Evolutionary conservation across 2,797 vertebrate genomes (phyloP).

Genomic region (Tragopan temminckii): DNA sequence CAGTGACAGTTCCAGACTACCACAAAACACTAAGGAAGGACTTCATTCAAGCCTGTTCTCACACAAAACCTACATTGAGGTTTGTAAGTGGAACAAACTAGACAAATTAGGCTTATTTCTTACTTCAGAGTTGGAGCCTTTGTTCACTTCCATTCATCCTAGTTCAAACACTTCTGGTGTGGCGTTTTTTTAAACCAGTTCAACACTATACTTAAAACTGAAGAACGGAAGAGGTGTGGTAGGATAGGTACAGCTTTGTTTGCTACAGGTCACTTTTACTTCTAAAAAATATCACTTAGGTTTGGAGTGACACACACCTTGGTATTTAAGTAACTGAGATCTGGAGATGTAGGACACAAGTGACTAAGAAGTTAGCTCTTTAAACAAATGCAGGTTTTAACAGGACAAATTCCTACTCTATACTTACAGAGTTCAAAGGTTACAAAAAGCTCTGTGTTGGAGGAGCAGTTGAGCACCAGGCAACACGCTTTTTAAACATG

Average conservation of each 20-base stretch:
- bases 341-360: slow-evolving; percentile 45
- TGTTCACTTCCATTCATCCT: not conserved
- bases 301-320: slow-evolving; percentile 55
- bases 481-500: not conserved
- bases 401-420: slow-evolving; percentile 18
- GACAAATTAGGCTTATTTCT: not conserved
- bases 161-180: not conserved
- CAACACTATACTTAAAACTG: not conserved
- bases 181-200: not conserved
- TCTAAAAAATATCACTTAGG: not conserved
- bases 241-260: not conserved
- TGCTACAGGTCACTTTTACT: not conserved
- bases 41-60: not conserved
- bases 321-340: slow-evolving; percentile 44
- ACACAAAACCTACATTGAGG: not conserved
- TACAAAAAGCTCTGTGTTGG: not conserved
- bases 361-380: slow-evolving; percentile 35
- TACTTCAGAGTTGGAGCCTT: not conserved
- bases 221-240: not conserved
- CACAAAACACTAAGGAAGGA: not conserved
- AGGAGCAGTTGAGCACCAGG: slow-evolving; percentile 12
- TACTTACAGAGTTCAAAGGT: slow-evolving; percentile 23
- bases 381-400: slow-evolving; percentile 43
- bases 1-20: not conserved
- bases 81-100: not conserved